phyloP scores from a whole-genome alignment of 2,113 vertebrate genomes.

The Channa argus region DNA sequence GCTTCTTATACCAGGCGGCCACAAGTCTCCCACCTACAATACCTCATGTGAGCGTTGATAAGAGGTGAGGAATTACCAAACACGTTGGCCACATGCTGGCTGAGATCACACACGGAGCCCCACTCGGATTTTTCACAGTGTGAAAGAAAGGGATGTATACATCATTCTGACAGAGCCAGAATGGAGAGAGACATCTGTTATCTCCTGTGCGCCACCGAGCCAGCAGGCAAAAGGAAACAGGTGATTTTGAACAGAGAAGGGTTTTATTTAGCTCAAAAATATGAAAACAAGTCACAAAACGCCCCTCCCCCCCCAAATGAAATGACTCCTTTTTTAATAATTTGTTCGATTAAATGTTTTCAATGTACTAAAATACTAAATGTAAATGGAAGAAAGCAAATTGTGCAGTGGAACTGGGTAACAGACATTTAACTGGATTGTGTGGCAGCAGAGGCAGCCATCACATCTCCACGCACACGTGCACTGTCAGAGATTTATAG shows the following conservation, averaged over 20 bases:
- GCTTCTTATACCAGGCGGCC: conserved; percentile 46
- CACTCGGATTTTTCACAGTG: conserved; percentile 71
- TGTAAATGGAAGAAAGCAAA: no score
- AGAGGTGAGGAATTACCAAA: conserved; percentile 73
- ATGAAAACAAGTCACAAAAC: no score
- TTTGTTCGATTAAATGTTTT: no score
- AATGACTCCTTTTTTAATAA: no score
- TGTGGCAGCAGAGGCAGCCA: no score
- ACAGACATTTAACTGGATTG: no score
- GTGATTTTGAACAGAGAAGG: no score
- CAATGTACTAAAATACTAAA: no score
- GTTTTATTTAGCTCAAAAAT: no score
- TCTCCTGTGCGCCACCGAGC: conserved; percentile 22
- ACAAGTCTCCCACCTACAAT: conserved; percentile 58
- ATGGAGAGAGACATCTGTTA: conserved; percentile 80
- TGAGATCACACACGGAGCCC: conserved; percentile 67
- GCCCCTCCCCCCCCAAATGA: no score
- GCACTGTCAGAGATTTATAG: conserved; percentile 78
- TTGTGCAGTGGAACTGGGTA: no score
- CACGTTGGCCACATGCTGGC: conserved; percentile 63
- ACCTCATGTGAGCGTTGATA: conserved; percentile 74
- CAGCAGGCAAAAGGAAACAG: no score
- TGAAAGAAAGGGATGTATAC: conserved; percentile 74
- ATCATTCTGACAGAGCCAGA: conserved; percentile 79
- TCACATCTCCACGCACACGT: conserved; percentile 62